Percentiles rank a stretch among this genome's conserved stretches.
Conservation (phyloP, 2,113 vertebrate genomes). For the Thalassoma bifasciatum region DNA sequence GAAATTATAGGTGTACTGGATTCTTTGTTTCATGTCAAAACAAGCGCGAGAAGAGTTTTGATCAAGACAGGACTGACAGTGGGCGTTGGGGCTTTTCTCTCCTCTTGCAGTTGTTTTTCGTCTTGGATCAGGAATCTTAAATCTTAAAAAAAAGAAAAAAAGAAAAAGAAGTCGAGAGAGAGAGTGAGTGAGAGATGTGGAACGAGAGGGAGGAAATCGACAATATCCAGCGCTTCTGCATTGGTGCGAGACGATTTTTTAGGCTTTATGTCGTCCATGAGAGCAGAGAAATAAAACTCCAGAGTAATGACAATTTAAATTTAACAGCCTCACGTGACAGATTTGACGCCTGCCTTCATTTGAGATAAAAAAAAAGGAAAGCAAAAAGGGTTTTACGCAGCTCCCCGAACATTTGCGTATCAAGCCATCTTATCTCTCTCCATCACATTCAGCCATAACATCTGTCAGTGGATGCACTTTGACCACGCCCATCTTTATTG, state of each 20-base stretch:
- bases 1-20: constrained; percentile 55
- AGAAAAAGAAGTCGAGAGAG: constrained; percentile 3
- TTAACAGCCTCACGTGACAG: constrained; percentile 17
- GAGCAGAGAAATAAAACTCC: constrained; percentile 56
- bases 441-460: constrained; percentile 80
- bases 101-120: constrained; percentile 83
- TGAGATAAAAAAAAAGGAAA: neutral
- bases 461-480: constrained; percentile 74
- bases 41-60: constrained; percentile 79
- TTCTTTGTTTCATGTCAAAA: constrained; percentile 54
- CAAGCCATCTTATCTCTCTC: constrained; percentile 79
- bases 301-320: constrained; percentile 42
- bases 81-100: constrained; percentile 84
- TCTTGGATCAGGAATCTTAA: constrained; percentile 80
- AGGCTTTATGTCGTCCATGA: constrained; percentile 67
- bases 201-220: constrained; percentile 42
- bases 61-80: constrained; percentile 87
- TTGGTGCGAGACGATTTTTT: constrained; percentile 63
- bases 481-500: constrained; percentile 84
- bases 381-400: constrained; percentile 35
- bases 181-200: neutral
- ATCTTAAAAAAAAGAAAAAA: constrained; percentile 61
- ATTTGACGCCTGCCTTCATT: constrained; percentile 45
- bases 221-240: constrained; percentile 75
- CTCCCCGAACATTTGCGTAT: constrained; percentile 74